Base-by-base conservation (phyloP, 2,888 invertebrate species). In the Amphipyra tragopoginis region DNA sequence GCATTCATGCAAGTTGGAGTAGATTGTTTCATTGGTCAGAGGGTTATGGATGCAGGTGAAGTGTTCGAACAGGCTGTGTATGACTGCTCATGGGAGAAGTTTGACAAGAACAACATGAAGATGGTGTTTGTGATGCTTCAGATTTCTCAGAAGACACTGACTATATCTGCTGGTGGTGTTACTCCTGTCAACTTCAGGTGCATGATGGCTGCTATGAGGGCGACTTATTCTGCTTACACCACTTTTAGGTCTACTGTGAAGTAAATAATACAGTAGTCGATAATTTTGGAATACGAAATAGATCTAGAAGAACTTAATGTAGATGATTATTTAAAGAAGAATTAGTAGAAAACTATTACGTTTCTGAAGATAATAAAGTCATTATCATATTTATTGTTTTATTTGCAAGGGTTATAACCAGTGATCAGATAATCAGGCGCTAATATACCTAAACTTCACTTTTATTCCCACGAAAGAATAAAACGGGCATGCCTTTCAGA, bases 41-140 rank as follows among this genome's bases (percentile, higher is more conserved):
- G 80, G 4, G 54, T 92, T 0, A 85, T 87, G 42, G 88, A 92
- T 11, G 89, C 91, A 0, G 84, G 84, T 34, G 5, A 66, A 0
- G 44, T 60, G 0, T 90, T 92, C 7, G 87, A 88, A 49, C 67
- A 65, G 0, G 86, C 91, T 0, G 84, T 92, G 0, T 92, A 91
- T 26, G 71, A 75, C 13, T 90, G 89, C 39, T 82, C 87, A 38
- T 93, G 92, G 92, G 91, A 92, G 71, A 86, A 87, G 11, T 90
- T 90, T 13, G 83, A 89, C 39, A 78, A 63, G 0, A 48, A 45
- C 0, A 92, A 91, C 45, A 88, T 80, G 86, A 90, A 84, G 58
- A 85, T 83, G 38, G 83, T 91, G 0, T 50, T 86, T 8, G n/a
- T 90, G 2, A 85, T 92, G 76, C 75, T 92, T 13, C 86, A 85